These are phyloP conservation scores for Cerceris ruficornis DNA, from an alignment of 2,888 invertebrate species.

Conservation along the genomic window DNA sequence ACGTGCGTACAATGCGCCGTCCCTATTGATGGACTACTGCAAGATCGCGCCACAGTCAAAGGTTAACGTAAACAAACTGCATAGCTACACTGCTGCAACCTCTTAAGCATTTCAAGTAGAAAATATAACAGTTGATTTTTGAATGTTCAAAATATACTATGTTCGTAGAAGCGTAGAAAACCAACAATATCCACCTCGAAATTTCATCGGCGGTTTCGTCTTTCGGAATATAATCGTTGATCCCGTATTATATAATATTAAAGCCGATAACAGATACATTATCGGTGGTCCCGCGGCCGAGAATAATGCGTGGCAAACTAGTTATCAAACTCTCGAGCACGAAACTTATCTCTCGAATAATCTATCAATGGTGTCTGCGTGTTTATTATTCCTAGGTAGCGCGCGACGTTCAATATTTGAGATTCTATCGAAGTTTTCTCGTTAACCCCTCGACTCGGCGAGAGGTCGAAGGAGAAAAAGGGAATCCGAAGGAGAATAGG, in stretches of 20 bases:
- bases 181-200: too few species aligned
- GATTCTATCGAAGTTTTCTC: constrained; percentile 71
- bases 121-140: too few species aligned
- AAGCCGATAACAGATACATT: constrained; percentile 2
- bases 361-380: constrained; percentile 9
- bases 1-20: too few species aligned
- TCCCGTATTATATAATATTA: not conserved
- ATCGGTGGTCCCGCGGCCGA: not conserved
- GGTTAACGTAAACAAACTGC: too few species aligned
- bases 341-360: constrained; percentile 12
- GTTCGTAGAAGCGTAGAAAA: too few species aligned
- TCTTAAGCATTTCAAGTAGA: too few species aligned
- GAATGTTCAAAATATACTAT: too few species aligned
- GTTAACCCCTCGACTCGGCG: constrained; percentile 55
- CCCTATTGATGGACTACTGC: too few species aligned
- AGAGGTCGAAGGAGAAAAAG: not conserved
- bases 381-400: constrained; percentile 39
- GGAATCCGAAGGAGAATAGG: constrained; percentile 3
- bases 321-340: constrained; percentile 16
- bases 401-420: constrained; percentile 14
- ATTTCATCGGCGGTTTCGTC: too few species aligned
- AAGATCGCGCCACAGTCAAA: too few species aligned
- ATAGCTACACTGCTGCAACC: too few species aligned
- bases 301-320: constrained; percentile 1
- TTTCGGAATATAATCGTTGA: too few species aligned